phyloP scores from a whole-genome alignment of 2,113 vertebrate species.

The Callipepla californica region DNA sequence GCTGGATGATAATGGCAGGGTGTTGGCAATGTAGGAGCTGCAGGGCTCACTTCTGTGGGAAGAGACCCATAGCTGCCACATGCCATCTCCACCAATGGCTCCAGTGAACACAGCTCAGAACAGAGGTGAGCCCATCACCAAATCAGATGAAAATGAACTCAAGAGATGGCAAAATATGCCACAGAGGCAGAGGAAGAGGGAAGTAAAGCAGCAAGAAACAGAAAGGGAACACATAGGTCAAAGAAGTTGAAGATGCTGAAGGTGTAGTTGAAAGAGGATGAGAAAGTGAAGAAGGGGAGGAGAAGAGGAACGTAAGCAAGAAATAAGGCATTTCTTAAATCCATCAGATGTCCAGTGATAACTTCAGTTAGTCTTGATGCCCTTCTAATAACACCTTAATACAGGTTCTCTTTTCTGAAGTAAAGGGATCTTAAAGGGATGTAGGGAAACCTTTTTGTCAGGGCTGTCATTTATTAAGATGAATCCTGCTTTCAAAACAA shows the following conservation, averaged over 20 bases:
- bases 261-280: neutral
- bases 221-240: neutral
- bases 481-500: neutral
- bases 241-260: neutral
- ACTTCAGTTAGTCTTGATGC: neutral
- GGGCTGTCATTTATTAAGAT: neutral
- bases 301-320: neutral
- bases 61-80: too few relatives aligned
- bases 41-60: too few relatives aligned
- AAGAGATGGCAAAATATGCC: neutral
- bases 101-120: too few relatives aligned
- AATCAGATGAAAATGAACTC: too few relatives aligned
- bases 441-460: neutral
- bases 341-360: neutral
- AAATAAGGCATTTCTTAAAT: neutral
- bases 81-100: too few relatives aligned
- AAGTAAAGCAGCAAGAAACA: neutral
- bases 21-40: too few relatives aligned
- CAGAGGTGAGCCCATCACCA: too few relatives aligned
- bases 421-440: neutral
- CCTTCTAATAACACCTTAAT: neutral
- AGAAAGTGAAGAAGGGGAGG: neutral
- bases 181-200: neutral
- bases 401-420: rapidly evolving
- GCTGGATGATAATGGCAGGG: too few relatives aligned